Evolutionary conservation across 2,888 invertebrate species (phyloP).

Genomic region (Yponomeuta sedellus): DNA sequence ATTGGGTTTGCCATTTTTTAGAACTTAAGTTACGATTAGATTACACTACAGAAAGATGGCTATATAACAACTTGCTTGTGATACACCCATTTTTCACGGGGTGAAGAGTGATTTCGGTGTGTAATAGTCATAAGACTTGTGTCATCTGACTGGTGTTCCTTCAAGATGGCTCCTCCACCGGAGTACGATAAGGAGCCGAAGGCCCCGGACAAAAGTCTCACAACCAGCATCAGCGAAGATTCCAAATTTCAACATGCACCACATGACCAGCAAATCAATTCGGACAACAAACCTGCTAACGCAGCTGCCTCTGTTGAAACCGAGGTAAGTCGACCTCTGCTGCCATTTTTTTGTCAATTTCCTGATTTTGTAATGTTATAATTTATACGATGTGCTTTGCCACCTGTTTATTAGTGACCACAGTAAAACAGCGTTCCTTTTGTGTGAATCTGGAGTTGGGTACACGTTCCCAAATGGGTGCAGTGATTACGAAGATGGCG

Average conservation of each 20-base stretch:
- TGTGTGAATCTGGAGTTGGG: not conserved
- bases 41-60: slow-evolving; percentile 49
- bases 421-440: not conserved
- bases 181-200: slow-evolving; percentile 86
- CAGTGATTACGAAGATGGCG: not conserved
- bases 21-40: slow-evolving; percentile 58
- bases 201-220: slow-evolving; percentile 81
- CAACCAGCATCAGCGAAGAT: slow-evolving; percentile 61
- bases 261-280: slow-evolving; percentile 58
- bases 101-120: slow-evolving; percentile 59
- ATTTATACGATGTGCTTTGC: not conserved
- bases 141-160: slow-evolving; percentile 77
- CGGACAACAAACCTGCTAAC: slow-evolving; percentile 55
- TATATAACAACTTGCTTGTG: slow-evolving; percentile 56
- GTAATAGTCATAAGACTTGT: slow-evolving; percentile 74
- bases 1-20: slow-evolving; percentile 57
- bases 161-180: slow-evolving; percentile 87
- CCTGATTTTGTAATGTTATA: slow-evolving; percentile 7
- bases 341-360: slow-evolving; percentile 36
- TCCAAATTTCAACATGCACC: slow-evolving; percentile 61
- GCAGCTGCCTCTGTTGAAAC: slow-evolving; percentile 50
- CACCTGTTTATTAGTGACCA: not conserved
- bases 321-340: slow-evolving; percentile 62
- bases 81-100: slow-evolving; percentile 41
- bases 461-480: not conserved